phyloP scores from a whole-genome alignment of 2,888 invertebrate species.

The Petrolisthes manimaculis region DNA sequence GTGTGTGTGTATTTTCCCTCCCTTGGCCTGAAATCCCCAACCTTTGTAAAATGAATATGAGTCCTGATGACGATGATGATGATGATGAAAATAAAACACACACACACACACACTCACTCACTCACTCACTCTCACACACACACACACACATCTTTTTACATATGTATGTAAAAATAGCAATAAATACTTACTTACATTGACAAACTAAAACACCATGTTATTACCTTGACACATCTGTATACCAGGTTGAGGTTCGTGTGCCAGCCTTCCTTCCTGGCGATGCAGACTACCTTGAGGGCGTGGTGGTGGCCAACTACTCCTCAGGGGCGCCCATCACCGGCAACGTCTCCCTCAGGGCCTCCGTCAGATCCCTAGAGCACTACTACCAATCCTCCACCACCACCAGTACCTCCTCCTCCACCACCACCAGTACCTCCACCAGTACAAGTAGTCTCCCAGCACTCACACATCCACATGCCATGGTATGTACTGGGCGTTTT shows the following conservation, averaged over 20 bases:
- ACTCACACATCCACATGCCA: constrained; percentile 40
- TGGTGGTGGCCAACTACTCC: constrained; percentile 94
- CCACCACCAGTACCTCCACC: not conserved
- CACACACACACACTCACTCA: too few species aligned
- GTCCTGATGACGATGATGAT: too few species aligned
- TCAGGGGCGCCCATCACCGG: constrained; percentile 91
- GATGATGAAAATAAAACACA: too few species aligned
- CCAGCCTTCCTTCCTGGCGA: constrained; percentile 93
- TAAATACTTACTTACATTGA: too few species aligned
- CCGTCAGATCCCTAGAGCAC: constrained; percentile 77
- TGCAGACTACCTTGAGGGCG: constrained; percentile 85
- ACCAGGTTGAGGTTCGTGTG: constrained; percentile 91
- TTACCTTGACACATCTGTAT: constrained; percentile 15
- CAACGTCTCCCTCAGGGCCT: constrained; percentile 87
- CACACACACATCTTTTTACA: too few species aligned
- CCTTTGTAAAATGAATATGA: too few species aligned
- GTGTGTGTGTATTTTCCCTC: too few species aligned
- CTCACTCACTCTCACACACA: too few species aligned
- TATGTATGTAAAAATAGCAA: too few species aligned
- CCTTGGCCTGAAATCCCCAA: too few species aligned
- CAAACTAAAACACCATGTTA: not conserved
- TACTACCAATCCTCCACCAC: constrained; percentile 19
- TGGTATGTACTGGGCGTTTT: constrained; percentile 32
- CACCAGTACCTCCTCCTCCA: not conserved
- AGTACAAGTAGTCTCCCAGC: constrained; percentile 18